A percentile compares a stretch with the other conserved stretches of the same genome.
These are phyloP conservation scores for Chelonia mydas DNA, from an alignment of 2,797 vertebrate species.

Conservation along the genomic window DNA sequence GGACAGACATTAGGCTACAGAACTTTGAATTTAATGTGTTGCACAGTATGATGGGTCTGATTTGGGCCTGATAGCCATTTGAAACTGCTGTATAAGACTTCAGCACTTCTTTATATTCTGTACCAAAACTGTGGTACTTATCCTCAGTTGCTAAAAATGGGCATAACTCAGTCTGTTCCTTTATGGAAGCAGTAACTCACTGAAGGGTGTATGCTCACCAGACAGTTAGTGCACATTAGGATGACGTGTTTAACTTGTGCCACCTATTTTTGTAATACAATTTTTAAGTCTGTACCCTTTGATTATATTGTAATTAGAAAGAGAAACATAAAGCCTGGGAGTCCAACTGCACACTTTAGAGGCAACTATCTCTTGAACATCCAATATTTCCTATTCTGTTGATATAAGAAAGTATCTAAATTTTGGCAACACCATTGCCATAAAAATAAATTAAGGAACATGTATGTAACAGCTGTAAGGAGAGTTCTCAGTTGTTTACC, in stretches of 20 bases:
- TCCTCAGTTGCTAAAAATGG: background rate
- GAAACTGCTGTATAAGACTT: background rate
- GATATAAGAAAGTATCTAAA: background rate
- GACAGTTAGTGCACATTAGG: background rate
- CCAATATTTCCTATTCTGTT: background rate
- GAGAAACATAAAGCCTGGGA: background rate
- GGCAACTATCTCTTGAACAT: slow-evolving; percentile 1
- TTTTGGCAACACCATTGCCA: background rate
- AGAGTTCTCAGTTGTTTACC: background rate
- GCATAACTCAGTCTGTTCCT: background rate
- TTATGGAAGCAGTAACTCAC: background rate
- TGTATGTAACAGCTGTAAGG: background rate
- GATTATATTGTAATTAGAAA: background rate
- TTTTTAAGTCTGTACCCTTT: background rate
- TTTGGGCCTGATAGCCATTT: background rate
- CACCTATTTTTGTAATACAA: background rate
- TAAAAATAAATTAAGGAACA: background rate
- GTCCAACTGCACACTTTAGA: background rate
- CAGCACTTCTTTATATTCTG: background rate
- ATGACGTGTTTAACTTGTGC: background rate
- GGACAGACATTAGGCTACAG: background rate
- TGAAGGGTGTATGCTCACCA: background rate
- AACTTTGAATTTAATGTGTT: background rate
- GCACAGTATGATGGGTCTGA: background rate
- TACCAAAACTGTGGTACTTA: background rate